Evolutionary conservation across 2,797 vertebrate species (phyloP).

Genomic region (Hoplostethus mediterraneus): DNA sequence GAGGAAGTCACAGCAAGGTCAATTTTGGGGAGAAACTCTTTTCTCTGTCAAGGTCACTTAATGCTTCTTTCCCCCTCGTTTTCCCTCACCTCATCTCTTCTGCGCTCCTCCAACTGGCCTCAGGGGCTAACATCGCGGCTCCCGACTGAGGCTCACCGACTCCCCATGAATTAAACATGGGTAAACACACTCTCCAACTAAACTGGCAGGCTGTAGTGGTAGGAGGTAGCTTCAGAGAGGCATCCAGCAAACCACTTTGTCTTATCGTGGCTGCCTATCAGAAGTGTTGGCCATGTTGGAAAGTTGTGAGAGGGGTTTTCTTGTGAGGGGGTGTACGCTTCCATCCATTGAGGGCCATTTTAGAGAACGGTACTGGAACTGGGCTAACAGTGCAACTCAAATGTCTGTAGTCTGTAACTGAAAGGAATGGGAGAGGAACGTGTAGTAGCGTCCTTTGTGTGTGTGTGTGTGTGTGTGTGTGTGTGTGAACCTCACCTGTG

Average conservation of each 20-base stretch:
- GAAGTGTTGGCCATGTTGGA: constrained; percentile 8
- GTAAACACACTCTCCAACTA: constrained; percentile 65
- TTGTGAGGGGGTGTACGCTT: not conserved
- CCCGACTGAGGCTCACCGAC: constrained; percentile 56
- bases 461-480: not conserved
- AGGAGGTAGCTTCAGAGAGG: constrained; percentile 38
- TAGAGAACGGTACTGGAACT: not conserved
- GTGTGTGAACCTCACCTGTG: constrained; percentile 86
- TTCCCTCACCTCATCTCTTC: constrained; percentile 52
- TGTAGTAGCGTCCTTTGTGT: not conserved
- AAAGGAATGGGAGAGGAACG: not conserved
- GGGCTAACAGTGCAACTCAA: not conserved
- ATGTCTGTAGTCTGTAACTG: not conserved
- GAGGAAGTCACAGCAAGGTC: constrained; percentile 69
- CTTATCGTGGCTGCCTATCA: constrained; percentile 35
- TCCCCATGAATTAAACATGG: constrained; percentile 79
- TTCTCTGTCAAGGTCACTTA: constrained; percentile 70
- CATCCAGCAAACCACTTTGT: constrained; percentile 35
- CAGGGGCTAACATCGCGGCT: constrained; percentile 63
- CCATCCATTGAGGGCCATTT: not conserved
- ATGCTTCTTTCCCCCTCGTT: constrained; percentile 29
- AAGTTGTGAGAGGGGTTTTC: constrained; percentile 33
- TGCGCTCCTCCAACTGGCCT: constrained; percentile 57
- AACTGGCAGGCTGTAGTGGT: constrained; percentile 52
- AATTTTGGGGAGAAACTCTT: constrained; percentile 54